phyloP scores from a whole-genome alignment of 1,140 invertebrate species.

The Liolophura sinensis region DNA sequence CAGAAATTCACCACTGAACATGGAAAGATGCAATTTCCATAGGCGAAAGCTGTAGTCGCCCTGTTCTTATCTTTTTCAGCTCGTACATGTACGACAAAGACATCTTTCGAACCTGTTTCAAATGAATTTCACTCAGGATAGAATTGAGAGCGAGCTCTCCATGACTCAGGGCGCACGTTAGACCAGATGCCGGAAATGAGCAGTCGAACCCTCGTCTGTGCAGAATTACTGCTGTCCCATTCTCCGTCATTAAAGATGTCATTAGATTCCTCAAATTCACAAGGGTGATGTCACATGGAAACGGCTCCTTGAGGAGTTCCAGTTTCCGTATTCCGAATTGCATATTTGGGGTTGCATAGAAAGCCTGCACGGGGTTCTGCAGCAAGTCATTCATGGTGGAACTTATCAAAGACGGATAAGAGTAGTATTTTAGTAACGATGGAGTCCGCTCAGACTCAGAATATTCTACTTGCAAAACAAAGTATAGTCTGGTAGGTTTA shows the following conservation, averaged over 20 bases:
- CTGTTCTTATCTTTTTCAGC: slow-evolving; percentile 17
- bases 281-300: slow-evolving; percentile 44
- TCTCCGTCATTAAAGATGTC: slow-evolving; percentile 36
- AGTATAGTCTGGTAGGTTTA: slow-evolving; percentile 41
- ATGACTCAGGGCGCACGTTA: slow-evolving; percentile 28
- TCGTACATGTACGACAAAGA: slow-evolving; percentile 41
- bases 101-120: slow-evolving; percentile 34
- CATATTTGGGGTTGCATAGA: slow-evolving; percentile 34
- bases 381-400: slow-evolving; percentile 34
- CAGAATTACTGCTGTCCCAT: slow-evolving; percentile 42
- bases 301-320: slow-evolving; percentile 17
- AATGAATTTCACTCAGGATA: slow-evolving; percentile 26
- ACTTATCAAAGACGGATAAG: slow-evolving; percentile 35
- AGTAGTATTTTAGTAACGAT: slow-evolving; percentile 11
- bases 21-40: slow-evolving; percentile 35
- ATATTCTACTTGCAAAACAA: slow-evolving; percentile 40
- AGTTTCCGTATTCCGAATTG: slow-evolving; percentile 31
- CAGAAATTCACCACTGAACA: slow-evolving; percentile 3
- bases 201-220: slow-evolving; percentile 43
- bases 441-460: slow-evolving; percentile 8
- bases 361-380: slow-evolving; percentile 34
- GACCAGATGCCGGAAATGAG: slow-evolving; percentile 25
- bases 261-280: slow-evolving; percentile 39
- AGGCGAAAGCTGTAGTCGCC: slow-evolving; percentile 21
- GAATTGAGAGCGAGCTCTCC: slow-evolving; percentile 17